Conservation (phyloP, 2,113 vertebrate genomes). For the Notothenia coriiceps region DNA sequence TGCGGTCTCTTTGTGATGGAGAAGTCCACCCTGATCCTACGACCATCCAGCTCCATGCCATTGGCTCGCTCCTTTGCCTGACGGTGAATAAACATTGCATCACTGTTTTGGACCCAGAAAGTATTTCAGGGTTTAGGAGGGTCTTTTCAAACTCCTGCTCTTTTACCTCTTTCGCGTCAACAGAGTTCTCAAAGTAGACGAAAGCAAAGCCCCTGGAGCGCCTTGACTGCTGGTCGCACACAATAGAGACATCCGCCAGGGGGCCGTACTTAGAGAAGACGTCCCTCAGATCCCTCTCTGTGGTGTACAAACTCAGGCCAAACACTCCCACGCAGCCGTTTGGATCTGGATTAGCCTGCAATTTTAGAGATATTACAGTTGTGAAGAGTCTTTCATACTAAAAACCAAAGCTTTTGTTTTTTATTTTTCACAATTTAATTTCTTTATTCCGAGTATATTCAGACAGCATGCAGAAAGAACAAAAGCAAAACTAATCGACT, state of each 20-base stretch:
- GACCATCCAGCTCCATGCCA: constrained; percentile 97
- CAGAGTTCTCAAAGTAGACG: constrained; percentile 95
- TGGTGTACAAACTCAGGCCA: constrained; percentile 95
- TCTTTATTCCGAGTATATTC: not conserved
- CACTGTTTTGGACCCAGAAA: not conserved
- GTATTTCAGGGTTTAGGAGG: not conserved
- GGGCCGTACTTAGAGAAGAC: constrained; percentile 97
- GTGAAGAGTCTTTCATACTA: not conserved
- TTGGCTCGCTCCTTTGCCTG: constrained; percentile 97
- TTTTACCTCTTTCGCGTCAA: constrained; percentile 92
- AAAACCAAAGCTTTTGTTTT: not conserved
- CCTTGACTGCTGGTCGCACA: constrained; percentile 96
- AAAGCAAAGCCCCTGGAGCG: constrained; percentile 96
- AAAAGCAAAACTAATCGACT: no score
- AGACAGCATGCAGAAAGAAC: not conserved
- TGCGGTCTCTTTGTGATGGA: constrained; percentile 97
- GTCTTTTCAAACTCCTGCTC: not conserved
- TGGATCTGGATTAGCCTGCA: constrained; percentile 94
- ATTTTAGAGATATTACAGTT: not conserved
- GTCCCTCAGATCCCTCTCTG: constrained; percentile 94
- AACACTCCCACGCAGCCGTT: constrained; percentile 96
- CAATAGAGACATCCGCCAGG: constrained; percentile 92
- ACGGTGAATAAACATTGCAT: not conserved
- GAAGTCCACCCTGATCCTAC: constrained; percentile 95
- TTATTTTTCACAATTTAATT: not conserved